Base-by-base conservation (phyloP, 2,797 vertebrate genomes). In the Xerus rutilus region DNA sequence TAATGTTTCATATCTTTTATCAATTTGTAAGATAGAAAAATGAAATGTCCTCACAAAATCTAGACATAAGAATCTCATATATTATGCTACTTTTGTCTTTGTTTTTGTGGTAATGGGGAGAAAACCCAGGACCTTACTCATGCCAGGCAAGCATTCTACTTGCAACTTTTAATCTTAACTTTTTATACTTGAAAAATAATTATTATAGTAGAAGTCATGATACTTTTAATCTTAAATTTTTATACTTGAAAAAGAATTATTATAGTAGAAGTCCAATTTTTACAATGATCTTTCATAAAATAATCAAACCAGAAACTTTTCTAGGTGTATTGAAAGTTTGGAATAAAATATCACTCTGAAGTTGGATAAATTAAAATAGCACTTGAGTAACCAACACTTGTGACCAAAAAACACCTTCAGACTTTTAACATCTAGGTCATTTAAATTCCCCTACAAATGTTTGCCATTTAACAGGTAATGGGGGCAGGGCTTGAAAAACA, bases 1-100 rank as follows among this genome's bases (percentile, higher is more conserved):
- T 89, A 79, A 28, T 62, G 83, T 82, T 82, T 95, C 69, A 67
- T 47, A 96, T 39, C 89, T 89, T 82, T 39, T 70, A 54, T 1
- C 9, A 30, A 85, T 17, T 7, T 67, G 6, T 45, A 72, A 23
- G 15, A 85, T 12, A 11, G 73, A 79, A 82, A 20, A 70, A 43
- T 30, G n/a, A 87, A 94, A 87, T 47, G 1, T 65, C 25, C 17
- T 79, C 15, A 90, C 12, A 95, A 92, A 93, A 73, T 11, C 20
- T 67, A 30, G 32, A 49, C 39, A 65, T 2, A 82, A 87, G 67
- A 5, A 14, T 43, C 12, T 67, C 9, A 77, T 74, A 83, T 49
- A 52, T 78, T 32, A 91, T 54, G 15, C 43, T 86, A 32, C 4
- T 72, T 82, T 85, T 54, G 7, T 59, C 7, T 57, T 43, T 64